Evolutionary conservation across 2,113 vertebrate species (phyloP).

Genomic region (Ciconia maguari): DNA sequence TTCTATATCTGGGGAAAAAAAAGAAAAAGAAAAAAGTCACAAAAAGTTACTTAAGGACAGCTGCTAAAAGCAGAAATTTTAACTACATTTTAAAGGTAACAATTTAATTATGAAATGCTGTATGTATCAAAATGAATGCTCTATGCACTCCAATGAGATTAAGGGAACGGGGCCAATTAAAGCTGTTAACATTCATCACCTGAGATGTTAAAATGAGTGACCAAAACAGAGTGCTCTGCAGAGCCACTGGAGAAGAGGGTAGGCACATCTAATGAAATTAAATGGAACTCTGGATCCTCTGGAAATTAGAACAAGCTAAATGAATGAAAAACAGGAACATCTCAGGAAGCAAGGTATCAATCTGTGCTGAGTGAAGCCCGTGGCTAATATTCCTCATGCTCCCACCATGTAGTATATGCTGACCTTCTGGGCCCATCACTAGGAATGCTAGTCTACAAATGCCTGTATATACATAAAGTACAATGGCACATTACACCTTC

Average conservation of each 20-base stretch:
- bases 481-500: not conserved
- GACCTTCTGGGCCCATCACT: not conserved
- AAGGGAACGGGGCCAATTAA: not conserved
- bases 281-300: not conserved
- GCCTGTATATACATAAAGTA: not conserved
- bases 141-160: not conserved
- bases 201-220: not conserved
- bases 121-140: not conserved
- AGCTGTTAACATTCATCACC: not conserved
- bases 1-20: constrained; percentile 65
- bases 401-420: fast-evolving
- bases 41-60: not conserved
- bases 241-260: not conserved
- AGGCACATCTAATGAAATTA: not conserved
- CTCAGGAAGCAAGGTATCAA: not conserved
- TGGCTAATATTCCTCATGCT: not conserved
- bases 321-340: not conserved
- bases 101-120: not conserved
- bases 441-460: not conserved
- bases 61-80: not conserved
- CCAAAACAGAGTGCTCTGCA: not conserved
- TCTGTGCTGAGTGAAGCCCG: not conserved
- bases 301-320: not conserved
- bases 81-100: not conserved
- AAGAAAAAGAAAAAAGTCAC: not conserved